These are phyloP conservation scores for Poicephalus meyeri DNA, from an alignment of 2,113 vertebrate genomes.

Conservation along the genomic window DNA sequence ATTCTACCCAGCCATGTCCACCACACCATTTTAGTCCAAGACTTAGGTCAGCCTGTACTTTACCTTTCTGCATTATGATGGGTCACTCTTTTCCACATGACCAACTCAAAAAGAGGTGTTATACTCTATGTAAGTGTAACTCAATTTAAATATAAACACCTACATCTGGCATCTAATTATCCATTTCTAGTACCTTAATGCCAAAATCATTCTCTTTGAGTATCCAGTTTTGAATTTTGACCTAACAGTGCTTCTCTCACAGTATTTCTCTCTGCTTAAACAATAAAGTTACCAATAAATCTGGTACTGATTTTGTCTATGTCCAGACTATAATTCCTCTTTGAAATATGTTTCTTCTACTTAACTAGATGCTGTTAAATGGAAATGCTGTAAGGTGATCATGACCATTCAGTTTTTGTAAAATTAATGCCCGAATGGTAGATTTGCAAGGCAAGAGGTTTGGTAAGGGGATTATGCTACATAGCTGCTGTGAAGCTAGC, in stretches of 20 bases:
- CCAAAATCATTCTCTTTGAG: not conserved
- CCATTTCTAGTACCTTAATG: not conserved
- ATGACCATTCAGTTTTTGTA: not conserved
- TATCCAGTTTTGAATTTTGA: not conserved
- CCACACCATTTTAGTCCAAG: not conserved
- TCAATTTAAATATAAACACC: not conserved
- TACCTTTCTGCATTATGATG: not conserved
- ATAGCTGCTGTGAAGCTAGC: not conserved
- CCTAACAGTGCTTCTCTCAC: not conserved
- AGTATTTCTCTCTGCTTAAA: not conserved
- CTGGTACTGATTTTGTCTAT: not conserved
- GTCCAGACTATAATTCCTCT: not conserved
- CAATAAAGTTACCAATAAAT: not conserved
- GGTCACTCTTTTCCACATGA: not conserved
- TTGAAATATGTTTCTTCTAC: not conserved
- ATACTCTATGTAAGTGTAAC: not conserved
- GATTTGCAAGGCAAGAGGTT: not conserved
- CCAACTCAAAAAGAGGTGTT: not conserved
- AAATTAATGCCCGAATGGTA: not conserved
- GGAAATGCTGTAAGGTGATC: not conserved
- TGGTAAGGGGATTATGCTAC: not conserved
- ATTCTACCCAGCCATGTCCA: not conserved
- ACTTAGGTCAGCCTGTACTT: not conserved
- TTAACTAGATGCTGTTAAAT: not conserved
- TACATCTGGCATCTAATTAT: not conserved